A percentile compares a stretch with the other conserved stretches of the same genome.
phyloP scores from a whole-genome alignment of 2,888 invertebrate species.

The Entomobrya multifasciata region DNA sequence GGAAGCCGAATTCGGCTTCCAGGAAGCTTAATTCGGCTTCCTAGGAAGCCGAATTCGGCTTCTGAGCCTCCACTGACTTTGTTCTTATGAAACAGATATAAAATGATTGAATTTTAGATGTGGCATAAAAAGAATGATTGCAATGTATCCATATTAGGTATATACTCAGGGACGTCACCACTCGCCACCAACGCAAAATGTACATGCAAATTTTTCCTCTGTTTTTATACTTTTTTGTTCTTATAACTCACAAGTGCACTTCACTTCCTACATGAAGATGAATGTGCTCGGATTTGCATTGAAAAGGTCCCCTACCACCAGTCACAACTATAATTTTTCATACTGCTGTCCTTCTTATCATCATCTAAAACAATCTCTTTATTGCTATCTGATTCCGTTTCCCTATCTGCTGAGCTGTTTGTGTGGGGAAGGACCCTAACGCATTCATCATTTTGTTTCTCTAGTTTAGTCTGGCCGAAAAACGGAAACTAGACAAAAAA shows the following conservation, averaged over 20 bases:
- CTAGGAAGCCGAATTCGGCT: too few relatives aligned
- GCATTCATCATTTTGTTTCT: slow-evolving; percentile 34
- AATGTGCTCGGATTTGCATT: slow-evolving; percentile 70
- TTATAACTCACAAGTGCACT: too few relatives aligned
- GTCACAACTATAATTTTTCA: slow-evolving; percentile 75
- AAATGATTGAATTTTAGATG: too few relatives aligned
- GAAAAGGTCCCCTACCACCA: slow-evolving; percentile 63
- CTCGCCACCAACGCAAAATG: neutral
- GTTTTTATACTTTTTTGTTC: neutral
- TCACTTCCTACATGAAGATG: slow-evolving; percentile 61
- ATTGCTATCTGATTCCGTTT: neutral
- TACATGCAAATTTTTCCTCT: neutral
- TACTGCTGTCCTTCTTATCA: slow-evolving; percentile 69
- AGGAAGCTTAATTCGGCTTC: too few relatives aligned
- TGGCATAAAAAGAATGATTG: too few relatives aligned
- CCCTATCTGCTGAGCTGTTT: neutral
- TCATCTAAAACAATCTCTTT: slow-evolving; percentile 76
- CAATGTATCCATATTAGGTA: too few relatives aligned
- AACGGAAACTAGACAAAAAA: neutral
- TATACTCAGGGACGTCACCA: slow-evolving; percentile 31
- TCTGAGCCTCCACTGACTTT: too few relatives aligned
- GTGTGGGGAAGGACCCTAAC: neutral
- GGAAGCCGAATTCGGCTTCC: too few relatives aligned
- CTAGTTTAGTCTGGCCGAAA: neutral
- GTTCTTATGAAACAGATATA: too few relatives aligned